Evolutionary conservation across 2,888 invertebrate genomes (phyloP).

Genomic region (Hedya salicella): DNA sequence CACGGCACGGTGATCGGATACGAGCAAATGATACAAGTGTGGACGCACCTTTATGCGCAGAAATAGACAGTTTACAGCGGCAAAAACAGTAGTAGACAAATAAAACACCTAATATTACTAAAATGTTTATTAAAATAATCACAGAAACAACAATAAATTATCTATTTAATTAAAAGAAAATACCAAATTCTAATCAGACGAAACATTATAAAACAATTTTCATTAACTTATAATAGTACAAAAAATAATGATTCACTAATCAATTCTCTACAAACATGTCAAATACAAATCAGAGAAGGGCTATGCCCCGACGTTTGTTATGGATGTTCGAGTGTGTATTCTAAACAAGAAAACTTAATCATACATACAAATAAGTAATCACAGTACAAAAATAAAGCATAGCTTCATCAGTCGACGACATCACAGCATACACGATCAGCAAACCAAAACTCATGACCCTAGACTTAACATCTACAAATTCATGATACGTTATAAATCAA

Average conservation of each 20-base stretch:
- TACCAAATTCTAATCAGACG: conserved; percentile 66
- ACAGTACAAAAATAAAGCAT: conserved; percentile 84
- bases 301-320: conserved; percentile 60
- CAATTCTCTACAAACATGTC: conserved; percentile 56
- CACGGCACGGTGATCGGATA: too few relatives aligned
- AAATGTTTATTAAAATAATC: conserved; percentile 74
- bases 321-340: conserved; percentile 60
- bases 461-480: conserved; percentile 55
- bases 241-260: conserved; percentile 58
- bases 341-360: conserved; percentile 71
- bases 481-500: conserved; percentile 43
- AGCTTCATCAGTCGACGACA: conserved; percentile 78
- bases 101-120: conserved; percentile 47
- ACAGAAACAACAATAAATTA: conserved; percentile 78
- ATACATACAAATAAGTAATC: conserved; percentile 75
- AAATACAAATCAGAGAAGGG: conserved; percentile 66
- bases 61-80: too few relatives aligned
- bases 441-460: conserved; percentile 66
- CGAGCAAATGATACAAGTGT: too few relatives aligned
- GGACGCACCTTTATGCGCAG: too few relatives aligned
- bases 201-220: conserved; percentile 58
- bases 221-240: conserved; percentile 57
- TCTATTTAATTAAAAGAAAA: conserved; percentile 60
- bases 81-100: background rate
- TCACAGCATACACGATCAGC: conserved; percentile 79